Conservation (phyloP, 2,888 invertebrate species). For the Dasysyrphus albostriatus region DNA sequence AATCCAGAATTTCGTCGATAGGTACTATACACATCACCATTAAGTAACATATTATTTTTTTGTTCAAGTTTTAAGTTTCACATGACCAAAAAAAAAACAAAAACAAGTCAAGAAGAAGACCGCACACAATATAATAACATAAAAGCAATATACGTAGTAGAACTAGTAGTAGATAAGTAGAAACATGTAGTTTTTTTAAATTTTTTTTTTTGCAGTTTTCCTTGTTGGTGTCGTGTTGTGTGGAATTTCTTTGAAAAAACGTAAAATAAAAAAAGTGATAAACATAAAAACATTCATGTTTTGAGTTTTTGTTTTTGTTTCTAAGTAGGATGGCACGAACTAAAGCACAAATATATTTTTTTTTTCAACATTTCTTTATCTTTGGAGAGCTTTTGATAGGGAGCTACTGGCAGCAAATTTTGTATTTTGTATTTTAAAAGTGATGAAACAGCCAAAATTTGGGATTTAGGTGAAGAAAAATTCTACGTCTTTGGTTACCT, state of each 20-base stretch:
- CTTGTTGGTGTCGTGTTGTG: not conserved
- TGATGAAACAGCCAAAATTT: too few relatives aligned
- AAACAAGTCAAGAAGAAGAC: slow-evolving; percentile 28
- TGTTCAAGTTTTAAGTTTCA: slow-evolving; percentile 23
- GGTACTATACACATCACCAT: not conserved
- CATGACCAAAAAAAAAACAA: not conserved
- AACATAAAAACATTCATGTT: slow-evolving; percentile 57
- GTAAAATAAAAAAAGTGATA: slow-evolving; percentile 37
- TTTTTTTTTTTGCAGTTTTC: slow-evolving; percentile 6
- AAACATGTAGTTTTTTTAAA: not conserved
- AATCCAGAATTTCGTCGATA: slow-evolving; percentile 1
- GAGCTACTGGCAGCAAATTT: not conserved
- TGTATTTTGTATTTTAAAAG: too few relatives aligned
- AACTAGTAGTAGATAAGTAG: not conserved
- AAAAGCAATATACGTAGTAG: slow-evolving; percentile 9
- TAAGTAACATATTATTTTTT: not conserved
- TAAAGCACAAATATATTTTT: not conserved
- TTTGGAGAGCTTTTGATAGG: not conserved
- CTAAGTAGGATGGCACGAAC: not conserved
- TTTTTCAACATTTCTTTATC: not conserved
- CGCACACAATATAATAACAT: slow-evolving; percentile 10
- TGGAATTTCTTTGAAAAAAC: slow-evolving; percentile 44
- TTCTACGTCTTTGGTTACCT: too few relatives aligned
- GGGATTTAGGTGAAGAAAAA: too few relatives aligned
- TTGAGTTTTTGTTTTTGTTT: slow-evolving; percentile 6